Evolutionary conservation across 2,797 vertebrate genomes (phyloP).

Genomic region (Lerista edwardsae): DNA sequence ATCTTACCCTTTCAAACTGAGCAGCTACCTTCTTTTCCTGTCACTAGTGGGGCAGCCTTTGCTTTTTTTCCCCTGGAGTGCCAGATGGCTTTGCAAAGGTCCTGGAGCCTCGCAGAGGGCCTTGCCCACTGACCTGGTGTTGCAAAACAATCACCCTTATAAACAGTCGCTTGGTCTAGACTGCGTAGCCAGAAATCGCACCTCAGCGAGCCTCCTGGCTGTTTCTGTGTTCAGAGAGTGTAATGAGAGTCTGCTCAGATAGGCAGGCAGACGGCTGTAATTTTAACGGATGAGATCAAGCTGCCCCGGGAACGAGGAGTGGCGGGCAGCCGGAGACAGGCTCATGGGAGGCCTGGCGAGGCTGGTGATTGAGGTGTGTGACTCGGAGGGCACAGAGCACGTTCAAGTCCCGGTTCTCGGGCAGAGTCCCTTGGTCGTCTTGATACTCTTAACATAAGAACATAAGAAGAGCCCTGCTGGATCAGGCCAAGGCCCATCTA

Average conservation of each 20-base stretch:
- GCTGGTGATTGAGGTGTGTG: neutral
- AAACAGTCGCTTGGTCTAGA: neutral
- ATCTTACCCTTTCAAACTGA: too few species aligned
- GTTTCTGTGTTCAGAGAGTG: conserved; percentile 49
- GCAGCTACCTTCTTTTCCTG: too few species aligned
- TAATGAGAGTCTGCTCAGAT: conserved; percentile 57
- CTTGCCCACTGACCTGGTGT: too few species aligned
- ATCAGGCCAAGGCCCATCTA: too few species aligned
- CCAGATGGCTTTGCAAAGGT: too few species aligned
- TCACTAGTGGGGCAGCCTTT: neutral
- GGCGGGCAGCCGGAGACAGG: neutral
- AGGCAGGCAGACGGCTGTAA: conserved; percentile 40
- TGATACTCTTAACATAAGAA: too few species aligned
- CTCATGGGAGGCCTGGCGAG: neutral
- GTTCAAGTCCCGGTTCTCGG: neutral
- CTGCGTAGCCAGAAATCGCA: conserved; percentile 54
- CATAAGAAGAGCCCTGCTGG: too few species aligned
- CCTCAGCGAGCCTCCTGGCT: accelerated
- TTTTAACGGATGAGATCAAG: conserved; percentile 44
- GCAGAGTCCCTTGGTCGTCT: neutral
- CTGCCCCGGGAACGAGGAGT: neutral
- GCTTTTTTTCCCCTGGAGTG: neutral
- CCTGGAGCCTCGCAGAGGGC: too few species aligned
- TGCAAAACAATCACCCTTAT: neutral
- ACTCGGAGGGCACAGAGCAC: neutral